A percentile compares a stretch with the other conserved stretches of the same genome.
Conservation (phyloP, 1,140 invertebrate species). For the Dendrolimus kikuchii region DNA sequence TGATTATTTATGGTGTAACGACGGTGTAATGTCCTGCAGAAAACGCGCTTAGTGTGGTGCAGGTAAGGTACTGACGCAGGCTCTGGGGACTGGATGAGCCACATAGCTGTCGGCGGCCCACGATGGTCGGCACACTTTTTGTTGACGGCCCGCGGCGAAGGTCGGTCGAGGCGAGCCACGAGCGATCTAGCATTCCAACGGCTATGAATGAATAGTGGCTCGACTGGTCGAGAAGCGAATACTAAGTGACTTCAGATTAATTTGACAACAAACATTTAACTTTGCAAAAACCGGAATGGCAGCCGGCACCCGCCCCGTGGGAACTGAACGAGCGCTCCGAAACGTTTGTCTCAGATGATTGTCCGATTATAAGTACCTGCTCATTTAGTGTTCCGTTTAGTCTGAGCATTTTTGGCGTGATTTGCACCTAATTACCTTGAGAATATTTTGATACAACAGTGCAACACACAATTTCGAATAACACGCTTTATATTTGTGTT, state of each 20-base stretch:
- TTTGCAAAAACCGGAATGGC: conserved; percentile 62
- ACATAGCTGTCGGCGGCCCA: conserved; percentile 40
- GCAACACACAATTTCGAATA: conserved; percentile 6
- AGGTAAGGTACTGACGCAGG: conserved; percentile 25
- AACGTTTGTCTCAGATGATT: conserved; percentile 52
- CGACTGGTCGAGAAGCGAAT: conserved; percentile 54
- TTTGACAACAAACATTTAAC: conserved; percentile 69
- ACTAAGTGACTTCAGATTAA: conserved; percentile 64
- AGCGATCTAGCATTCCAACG: conserved; percentile 61
- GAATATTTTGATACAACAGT: conserved; percentile 22
- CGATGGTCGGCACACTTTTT: conserved; percentile 58
- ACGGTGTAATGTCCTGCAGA: conserved; percentile 24
- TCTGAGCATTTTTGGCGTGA: conserved; percentile 25
- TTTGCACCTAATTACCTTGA: conserved; percentile 20
- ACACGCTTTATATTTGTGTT: too few relatives aligned
- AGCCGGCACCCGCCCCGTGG: conserved; percentile 56
- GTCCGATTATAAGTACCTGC: conserved; percentile 38
- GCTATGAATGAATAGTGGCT: conserved; percentile 68
- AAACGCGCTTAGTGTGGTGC: conserved; percentile 22
- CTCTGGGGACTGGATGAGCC: conserved; percentile 37
- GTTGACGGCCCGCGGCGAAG: conserved; percentile 40
- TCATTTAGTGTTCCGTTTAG: conserved; percentile 33
- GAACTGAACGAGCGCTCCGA: conserved; percentile 33
- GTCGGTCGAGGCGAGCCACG: conserved; percentile 58
- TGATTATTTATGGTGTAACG: not conserved